Percentiles rank a stretch among this genome's conserved stretches.
These are phyloP conservation scores for Laothoe populi DNA, from an alignment of 2,888 invertebrate genomes.

Conservation along the genomic window DNA sequence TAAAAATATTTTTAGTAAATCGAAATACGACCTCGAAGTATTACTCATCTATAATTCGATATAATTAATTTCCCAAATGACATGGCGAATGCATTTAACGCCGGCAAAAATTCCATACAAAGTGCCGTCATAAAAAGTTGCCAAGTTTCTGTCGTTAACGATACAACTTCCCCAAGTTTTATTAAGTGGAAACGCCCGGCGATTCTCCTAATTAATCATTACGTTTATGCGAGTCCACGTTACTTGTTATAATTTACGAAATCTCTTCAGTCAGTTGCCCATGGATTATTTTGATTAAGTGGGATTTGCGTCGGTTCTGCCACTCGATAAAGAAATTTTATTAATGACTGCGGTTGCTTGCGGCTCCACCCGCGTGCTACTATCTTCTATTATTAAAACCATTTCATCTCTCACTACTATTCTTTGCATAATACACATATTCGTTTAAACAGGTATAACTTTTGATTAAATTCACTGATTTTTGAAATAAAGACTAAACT, in stretches of 20 bases:
- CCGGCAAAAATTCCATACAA: slow-evolving; percentile 4
- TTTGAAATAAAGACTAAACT: too few species aligned
- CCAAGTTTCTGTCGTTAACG: slow-evolving; percentile 25
- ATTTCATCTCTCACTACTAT: too few species aligned
- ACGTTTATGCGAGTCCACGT: slow-evolving; percentile 35
- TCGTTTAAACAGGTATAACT: too few species aligned
- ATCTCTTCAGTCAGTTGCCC: background rate
- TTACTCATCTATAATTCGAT: too few species aligned
- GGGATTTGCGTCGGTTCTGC: background rate
- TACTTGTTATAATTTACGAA: slow-evolving; percentile 29
- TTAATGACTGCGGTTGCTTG: too few species aligned
- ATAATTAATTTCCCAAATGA: background rate
- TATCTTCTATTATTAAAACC: too few species aligned
- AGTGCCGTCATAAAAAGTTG: slow-evolving; percentile 11
- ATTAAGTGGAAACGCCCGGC: slow-evolving; percentile 40
- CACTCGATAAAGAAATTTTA: background rate
- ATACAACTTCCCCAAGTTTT: slow-evolving; percentile 36
- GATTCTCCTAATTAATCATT: slow-evolving; percentile 39
- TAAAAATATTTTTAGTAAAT: too few species aligned
- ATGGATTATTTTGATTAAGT: slow-evolving; percentile 10
- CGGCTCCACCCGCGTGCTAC: too few species aligned
- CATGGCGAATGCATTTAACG: slow-evolving; percentile 4
- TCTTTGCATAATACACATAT: too few species aligned
- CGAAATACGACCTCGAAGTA: too few species aligned
- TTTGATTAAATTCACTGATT: too few species aligned